Evolutionary conservation across 2,113 vertebrate genomes (phyloP).

Genomic region (Sinosuthora webbiana): DNA sequence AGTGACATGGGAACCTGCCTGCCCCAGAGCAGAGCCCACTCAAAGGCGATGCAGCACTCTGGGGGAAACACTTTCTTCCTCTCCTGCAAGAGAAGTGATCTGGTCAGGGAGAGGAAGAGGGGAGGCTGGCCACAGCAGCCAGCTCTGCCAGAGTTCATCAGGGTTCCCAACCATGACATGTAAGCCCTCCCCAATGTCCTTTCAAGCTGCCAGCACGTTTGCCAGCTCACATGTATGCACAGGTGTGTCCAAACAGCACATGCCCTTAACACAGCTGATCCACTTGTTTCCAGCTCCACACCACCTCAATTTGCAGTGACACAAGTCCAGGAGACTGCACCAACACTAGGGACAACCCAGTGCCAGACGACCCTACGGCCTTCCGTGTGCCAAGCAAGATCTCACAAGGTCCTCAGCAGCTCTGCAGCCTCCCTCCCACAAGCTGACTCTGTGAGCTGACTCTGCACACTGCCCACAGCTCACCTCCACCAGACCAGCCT

Average conservation of each 20-base stretch:
- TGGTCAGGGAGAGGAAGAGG: neutral
- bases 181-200: neutral
- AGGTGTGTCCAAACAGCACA: neutral
- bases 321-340: too few species aligned
- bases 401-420: neutral
- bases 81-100: neutral
- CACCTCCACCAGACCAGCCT: neutral
- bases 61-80: neutral
- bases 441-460: accelerated
- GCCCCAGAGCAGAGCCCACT: neutral
- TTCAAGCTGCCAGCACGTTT: neutral
- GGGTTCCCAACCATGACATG: neutral
- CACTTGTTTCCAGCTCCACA: neutral
- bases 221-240: neutral
- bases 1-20: neutral
- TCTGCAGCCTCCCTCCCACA: neutral
- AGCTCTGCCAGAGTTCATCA: neutral
- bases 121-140: neutral
- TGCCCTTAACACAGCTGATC: neutral
- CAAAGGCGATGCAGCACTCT: neutral
- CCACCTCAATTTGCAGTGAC: neutral
- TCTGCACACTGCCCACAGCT: neutral
- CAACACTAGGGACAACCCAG: accelerated
- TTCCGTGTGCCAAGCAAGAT: accelerated
- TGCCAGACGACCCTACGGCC: accelerated